Evolutionary conservation across 2,113 vertebrate species (phyloP).

Genomic region (Zeus faber): DNA sequence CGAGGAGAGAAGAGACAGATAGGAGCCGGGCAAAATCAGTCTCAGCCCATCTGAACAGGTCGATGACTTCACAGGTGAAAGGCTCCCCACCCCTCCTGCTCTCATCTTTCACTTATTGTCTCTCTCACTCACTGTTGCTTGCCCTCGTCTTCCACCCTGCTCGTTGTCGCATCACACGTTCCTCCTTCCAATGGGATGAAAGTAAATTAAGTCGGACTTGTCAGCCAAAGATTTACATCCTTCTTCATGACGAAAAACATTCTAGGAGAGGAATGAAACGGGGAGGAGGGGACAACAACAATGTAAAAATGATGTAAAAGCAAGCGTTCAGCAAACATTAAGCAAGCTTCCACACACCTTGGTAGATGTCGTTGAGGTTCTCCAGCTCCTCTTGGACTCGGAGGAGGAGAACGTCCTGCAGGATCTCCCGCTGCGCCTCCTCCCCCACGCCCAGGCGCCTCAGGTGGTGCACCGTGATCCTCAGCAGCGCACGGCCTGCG

Average conservation of each 20-base stretch:
- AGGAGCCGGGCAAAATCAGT: not conserved
- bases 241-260: conserved; percentile 40
- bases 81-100: not conserved
- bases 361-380: conserved; percentile 67
- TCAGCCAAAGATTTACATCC: not conserved
- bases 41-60: not conserved
- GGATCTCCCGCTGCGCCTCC: conserved; percentile 56
- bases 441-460: conserved; percentile 62
- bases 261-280: conserved; percentile 40
- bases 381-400: conserved; percentile 69
- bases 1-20: not conserved
- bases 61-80: not conserved
- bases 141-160: not conserved
- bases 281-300: not conserved
- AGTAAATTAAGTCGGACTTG: not conserved
- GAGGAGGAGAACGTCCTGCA: conserved; percentile 68
- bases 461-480: conserved; percentile 66
- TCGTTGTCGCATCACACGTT: no score
- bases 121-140: not conserved
- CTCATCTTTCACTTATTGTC: not conserved
- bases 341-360: conserved; percentile 44
- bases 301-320: no score
- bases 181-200: no score
- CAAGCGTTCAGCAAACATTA: no score
- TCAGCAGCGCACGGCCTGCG: conserved; percentile 69